Evolutionary conservation across 2,888 invertebrate genomes (phyloP), one percentile per base, ranked within the genome.

Genomic region (Peribatodes rhomboidaria): DNA sequence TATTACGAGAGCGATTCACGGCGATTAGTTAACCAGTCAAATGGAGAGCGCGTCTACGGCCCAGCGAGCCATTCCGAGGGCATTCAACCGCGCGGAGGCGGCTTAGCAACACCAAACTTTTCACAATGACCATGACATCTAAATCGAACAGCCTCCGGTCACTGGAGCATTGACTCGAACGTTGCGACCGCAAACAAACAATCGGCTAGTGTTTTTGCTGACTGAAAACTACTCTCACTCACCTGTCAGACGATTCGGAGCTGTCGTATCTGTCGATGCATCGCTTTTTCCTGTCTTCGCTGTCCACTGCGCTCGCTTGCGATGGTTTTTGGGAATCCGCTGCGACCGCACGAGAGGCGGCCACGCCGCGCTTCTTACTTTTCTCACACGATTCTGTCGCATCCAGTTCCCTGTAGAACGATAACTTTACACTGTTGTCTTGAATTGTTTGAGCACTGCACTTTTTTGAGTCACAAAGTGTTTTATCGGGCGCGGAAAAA

Each of bases 161-260:
- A 93, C 89, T 92, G 80, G 93, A 92, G 87, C 93, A 92, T 89
- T 92, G 92, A 92, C 92, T 75, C 77, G 73, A 80, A 83, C 82
- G 84, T 83, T 81, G 84, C 81, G 82, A 80, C 76, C 74, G 78
- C 81, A 82, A 85, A 84, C 83, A 85, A 83, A 81, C 72, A 78
- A 75, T 70, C 73, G 71, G 69, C 59, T 56, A 70, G 55, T 73
- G 66, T 67, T 74, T 76, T 80, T 77, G 57, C 62, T 84, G 78
- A 84, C 80, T 74, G 71, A 84, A 81, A 80, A 72, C 41, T 14
- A 69, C 58, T 67, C 68, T 55, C 71, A 86, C 94, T 94, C 90
- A 97, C 98, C 98, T 98, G 97, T 98, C 98, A 93, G 97, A 98
- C 84, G 97, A 97, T 94, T 98, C 98, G 83, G 97, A 97, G 91